phyloP scores from a whole-genome alignment of 1,140 invertebrate species.

The Archivesica marissinica region DNA sequence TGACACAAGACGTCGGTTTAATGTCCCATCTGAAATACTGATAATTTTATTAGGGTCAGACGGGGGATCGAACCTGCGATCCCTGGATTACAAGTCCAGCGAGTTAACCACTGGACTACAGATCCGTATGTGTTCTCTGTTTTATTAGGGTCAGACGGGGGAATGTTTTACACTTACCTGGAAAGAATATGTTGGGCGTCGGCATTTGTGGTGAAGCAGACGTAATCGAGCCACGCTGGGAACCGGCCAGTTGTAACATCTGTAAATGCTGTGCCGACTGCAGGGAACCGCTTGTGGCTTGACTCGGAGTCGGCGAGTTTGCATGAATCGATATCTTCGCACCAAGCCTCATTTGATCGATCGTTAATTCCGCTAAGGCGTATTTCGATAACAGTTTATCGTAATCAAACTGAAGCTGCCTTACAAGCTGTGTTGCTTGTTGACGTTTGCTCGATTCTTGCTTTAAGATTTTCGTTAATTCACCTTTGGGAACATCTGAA shows the following conservation, averaged over 20 bases:
- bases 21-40: too few relatives aligned
- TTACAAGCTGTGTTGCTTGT: slow-evolving; percentile 80
- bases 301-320: slow-evolving; percentile 77
- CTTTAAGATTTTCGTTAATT: slow-evolving; percentile 75
- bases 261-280: slow-evolving; percentile 72
- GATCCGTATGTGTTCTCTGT: too few relatives aligned
- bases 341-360: slow-evolving; percentile 83
- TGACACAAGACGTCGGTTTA: too few relatives aligned
- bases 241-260: slow-evolving; percentile 66
- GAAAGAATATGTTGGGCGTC: slow-evolving; percentile 35
- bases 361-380: slow-evolving; percentile 83
- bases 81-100: too few relatives aligned
- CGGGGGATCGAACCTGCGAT: too few relatives aligned
- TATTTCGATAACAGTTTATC: slow-evolving; percentile 82
- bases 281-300: slow-evolving; percentile 68
- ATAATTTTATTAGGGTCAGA: too few relatives aligned
- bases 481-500: slow-evolving; percentile 71
- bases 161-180: slow-evolving; percentile 46
- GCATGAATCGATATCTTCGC: slow-evolving; percentile 79
- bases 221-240: slow-evolving; percentile 27
- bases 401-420: slow-evolving; percentile 82
- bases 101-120: too few relatives aligned
- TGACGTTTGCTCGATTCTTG: slow-evolving; percentile 78
- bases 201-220: slow-evolving; percentile 45
- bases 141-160: too few relatives aligned